Base-by-base conservation (phyloP, 1,140 invertebrate species). In the Drosophila sucinea region DNA sequence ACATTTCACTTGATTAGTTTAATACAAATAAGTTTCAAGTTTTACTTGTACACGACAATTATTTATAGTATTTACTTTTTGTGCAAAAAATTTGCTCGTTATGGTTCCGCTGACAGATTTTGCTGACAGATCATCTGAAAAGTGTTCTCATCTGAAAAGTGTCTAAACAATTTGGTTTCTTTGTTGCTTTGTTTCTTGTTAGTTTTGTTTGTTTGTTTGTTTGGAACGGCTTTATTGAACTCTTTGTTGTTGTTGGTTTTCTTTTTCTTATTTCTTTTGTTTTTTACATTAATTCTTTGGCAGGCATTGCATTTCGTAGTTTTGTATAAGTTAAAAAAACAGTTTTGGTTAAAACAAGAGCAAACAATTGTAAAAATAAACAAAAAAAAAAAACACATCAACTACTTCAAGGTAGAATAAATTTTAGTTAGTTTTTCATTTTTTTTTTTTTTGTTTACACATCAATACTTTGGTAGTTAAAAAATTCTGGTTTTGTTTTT, bases 161-260 rank as follows among this genome's bases (percentile, higher is more conserved):
- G 70, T 84, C 61, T 66, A 79, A 89, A 89, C 80, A 87, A 87
- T 70, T 81, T 83, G 82, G 76, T 74, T 74, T 87, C 76, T 68
- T 68, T 73, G 54, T 60, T 51, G 44, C 25, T 70, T 67, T 67
- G 33, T 60, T 60, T 41, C 27, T 51, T 63, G 11, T 44, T 70
- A 63, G 54, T 76, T 68, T 76, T 58, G 6, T 70, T 65, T 61
- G 67, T 78, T 79, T 78, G 69, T 80, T 83, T 87, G 61, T 67
- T 84, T 91, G 90, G 90, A 91, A 91, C 90, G 90, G 90, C 90
- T 85, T 91, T 87, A 91, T 91, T 91, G 90, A 90, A 91, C 86
- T 84, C 81, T 91, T 85, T 77, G 61, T 81, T 78, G 74, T 89
- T 55, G 32, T 69, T 70, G 25, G 54, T 77, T 75, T 77, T 83